A percentile compares a stretch with the other conserved stretches of the same genome.
Evolutionary conservation across 2,888 invertebrate genomes (phyloP).

Genomic region (Drosophila falleni): DNA sequence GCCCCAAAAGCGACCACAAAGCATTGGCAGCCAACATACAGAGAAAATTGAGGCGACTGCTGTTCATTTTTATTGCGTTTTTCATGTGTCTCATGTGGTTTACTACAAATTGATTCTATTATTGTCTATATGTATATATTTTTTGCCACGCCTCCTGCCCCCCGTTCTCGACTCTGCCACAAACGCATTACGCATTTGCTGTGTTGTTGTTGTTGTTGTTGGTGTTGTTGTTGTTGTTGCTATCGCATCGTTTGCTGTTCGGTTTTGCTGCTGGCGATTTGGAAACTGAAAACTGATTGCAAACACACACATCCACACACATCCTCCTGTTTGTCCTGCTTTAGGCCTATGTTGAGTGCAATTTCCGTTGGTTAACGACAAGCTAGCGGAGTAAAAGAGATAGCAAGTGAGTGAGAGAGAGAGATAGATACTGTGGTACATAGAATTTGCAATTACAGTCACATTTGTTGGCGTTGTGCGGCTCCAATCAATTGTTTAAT

Average conservation of each 20-base stretch:
- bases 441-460: slow-evolving; percentile 59
- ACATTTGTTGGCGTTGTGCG: slow-evolving; percentile 40
- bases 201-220: not conserved
- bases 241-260: slow-evolving; percentile 52
- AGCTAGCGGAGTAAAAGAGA: slow-evolving; percentile 1
- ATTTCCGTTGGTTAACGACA: slow-evolving; percentile 55
- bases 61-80: slow-evolving; percentile 72
- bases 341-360: slow-evolving; percentile 62
- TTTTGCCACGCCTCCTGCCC: slow-evolving; percentile 11
- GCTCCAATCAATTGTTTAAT: slow-evolving; percentile 80
- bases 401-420: not conserved
- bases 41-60: slow-evolving; percentile 44
- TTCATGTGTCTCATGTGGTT: slow-evolving; percentile 79
- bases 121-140: slow-evolving; percentile 50
- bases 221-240: slow-evolving; percentile 29
- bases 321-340: not conserved
- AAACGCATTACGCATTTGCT: slow-evolving; percentile 41
- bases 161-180: not conserved
- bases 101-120: slow-evolving; percentile 82
- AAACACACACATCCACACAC: slow-evolving; percentile 51
- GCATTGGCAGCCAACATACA: slow-evolving; percentile 28
- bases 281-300: slow-evolving; percentile 78
- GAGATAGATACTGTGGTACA: not conserved
- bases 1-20: slow-evolving; percentile 60
- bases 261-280: slow-evolving; percentile 71